Base-by-base conservation (phyloP, 2,113 vertebrate species). In the Athene noctua region DNA sequence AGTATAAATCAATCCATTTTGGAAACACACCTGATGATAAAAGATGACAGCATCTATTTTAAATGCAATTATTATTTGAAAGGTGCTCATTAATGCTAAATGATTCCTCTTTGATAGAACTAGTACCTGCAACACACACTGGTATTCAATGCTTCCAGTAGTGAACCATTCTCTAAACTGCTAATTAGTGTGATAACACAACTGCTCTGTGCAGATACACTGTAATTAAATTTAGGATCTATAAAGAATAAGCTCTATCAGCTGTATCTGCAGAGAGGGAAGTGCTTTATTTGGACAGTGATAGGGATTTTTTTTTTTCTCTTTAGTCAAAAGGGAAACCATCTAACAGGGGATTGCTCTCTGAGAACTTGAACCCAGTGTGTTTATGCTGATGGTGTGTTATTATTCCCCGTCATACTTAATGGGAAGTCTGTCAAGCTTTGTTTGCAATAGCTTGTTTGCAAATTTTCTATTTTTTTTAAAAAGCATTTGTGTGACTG, bases 1-100 rank as follows among this genome's bases (percentile, higher is more conserved):
- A 91, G 70, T 46, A 66, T 51, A 91, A 81, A 92, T 34, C 78
- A 81, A 92, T 34, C 78, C 73, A 80, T 54, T 73, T 38, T 92
- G 80, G 78, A 95, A 94, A 96, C 36, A 18, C 11, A 94, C 20
- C 66, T 42, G 77, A 72, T 61, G 58, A 79, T 84, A 93, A 86
- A 85, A 78, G 73, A 88, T 85, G 94, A 94, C 88, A 95, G 95
- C 89, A 66, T 36, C 91, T 87, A 86, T 79, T 95, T 95, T 75
- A 78, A 93, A 84, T 19, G 92, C 92, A 92, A 92, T 96, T 66
- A 82, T 72, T 87, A 80, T 71, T 82, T 96, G 95, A 97, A 96
- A 95, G 95, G 94, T 95, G 78, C 84, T 97, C 58, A 90, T 96
- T 97, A 97, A 9, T 62, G 62, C 91, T 79, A 84, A 94, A 57